phyloP scores from a whole-genome alignment of 35 echinoderm and acorn worm genomes.

The Lytechinus variegatus region DNA sequence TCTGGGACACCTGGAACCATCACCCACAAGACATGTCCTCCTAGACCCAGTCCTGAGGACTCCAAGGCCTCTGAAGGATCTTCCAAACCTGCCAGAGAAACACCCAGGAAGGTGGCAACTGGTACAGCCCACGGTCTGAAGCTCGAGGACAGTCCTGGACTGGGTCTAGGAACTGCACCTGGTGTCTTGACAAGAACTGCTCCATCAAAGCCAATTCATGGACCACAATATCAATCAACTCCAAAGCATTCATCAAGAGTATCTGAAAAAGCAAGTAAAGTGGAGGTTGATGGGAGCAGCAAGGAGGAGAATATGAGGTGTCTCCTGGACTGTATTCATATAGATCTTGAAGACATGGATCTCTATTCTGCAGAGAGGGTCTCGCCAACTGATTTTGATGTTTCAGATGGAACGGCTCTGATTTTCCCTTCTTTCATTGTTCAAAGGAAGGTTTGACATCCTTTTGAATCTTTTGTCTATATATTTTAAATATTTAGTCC shows the following conservation, averaged over 20 bases:
- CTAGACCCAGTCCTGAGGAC: neutral
- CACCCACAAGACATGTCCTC: neutral
- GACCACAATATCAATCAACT: neutral
- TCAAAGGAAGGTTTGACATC: conserved; percentile 73
- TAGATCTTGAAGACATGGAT: conserved; percentile 95
- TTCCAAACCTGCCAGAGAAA: conserved; percentile 24
- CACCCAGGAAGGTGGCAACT: neutral
- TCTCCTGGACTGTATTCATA: conserved; percentile 89
- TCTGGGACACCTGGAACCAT: conserved; percentile 82
- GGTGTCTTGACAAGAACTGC: conserved; percentile 23
- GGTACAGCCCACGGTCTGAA: neutral
- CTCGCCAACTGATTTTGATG: conserved; percentile 77
- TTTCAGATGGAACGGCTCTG: conserved; percentile 70
- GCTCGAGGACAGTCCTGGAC: neutral
- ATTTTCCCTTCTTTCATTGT: conserved; percentile 96
- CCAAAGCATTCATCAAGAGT: neutral
- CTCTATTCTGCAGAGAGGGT: conserved; percentile 83
- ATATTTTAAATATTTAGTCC: no score
- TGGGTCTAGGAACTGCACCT: neutral
- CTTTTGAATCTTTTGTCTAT: neutral
- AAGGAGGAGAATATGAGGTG: conserved; percentile 70
- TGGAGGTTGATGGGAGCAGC: conserved; percentile 1
- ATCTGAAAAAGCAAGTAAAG: neutral
- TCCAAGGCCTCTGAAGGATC: neutral
- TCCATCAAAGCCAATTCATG: neutral